phyloP scores from a whole-genome alignment of 2,888 invertebrate genomes.

The Drosophila anomelani region DNA sequence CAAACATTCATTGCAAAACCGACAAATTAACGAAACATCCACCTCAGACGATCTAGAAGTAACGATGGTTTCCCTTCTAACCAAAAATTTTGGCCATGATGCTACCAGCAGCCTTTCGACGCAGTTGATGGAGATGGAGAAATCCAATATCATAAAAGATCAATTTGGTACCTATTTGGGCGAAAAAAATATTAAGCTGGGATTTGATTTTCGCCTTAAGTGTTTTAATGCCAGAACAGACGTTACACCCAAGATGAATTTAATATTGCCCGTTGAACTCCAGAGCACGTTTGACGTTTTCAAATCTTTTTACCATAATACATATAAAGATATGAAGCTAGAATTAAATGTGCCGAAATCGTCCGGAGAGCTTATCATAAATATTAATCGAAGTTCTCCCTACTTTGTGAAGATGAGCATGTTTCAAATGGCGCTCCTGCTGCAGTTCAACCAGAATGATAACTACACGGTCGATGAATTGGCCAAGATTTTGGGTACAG shows the following conservation, averaged over 20 bases:
- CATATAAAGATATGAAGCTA: not conserved
- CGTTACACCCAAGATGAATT: not conserved
- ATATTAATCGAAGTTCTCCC: not conserved
- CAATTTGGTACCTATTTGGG: not conserved
- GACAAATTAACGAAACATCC: slow-evolving; percentile 8
- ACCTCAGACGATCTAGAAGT: slow-evolving; percentile 8
- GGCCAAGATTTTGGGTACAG: not conserved
- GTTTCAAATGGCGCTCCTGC: slow-evolving; percentile 27
- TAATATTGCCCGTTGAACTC: slow-evolving; percentile 17
- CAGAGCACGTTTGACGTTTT: not conserved
- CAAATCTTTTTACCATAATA: not conserved
- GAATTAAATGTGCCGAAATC: not conserved
- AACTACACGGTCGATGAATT: not conserved
- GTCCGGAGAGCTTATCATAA: slow-evolving; percentile 1
- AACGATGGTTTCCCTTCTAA: slow-evolving; percentile 8
- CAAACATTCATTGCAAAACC: not conserved
- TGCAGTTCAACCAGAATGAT: slow-evolving; percentile 19
- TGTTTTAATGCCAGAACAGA: not conserved
- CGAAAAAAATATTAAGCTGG: not conserved
- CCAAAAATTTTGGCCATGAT: not conserved
- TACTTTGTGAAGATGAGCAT: not conserved
- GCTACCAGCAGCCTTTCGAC: accelerated
- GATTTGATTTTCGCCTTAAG: slow-evolving; percentile 15
- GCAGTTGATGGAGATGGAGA: not conserved
- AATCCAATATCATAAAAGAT: not conserved